Evolutionary conservation across 2,888 invertebrate species (phyloP).

Genomic region (Dasypolia templi): DNA sequence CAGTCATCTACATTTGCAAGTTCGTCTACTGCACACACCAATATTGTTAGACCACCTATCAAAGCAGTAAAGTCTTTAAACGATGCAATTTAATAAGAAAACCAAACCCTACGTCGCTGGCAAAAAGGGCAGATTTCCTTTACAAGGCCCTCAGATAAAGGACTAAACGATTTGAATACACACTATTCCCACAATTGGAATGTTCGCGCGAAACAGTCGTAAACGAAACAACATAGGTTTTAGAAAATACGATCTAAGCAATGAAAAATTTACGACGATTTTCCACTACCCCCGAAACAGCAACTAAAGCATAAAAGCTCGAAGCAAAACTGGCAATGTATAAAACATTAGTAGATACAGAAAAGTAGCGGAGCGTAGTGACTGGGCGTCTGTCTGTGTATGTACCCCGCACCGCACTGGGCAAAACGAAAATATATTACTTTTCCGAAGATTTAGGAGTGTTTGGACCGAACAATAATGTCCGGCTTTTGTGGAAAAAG

Average conservation of each 20-base stretch:
- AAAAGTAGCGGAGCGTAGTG: slow-evolving; percentile 82
- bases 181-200: slow-evolving; percentile 76
- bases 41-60: slow-evolving; percentile 68
- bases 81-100: slow-evolving; percentile 25
- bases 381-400: slow-evolving; percentile 72
- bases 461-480: slow-evolving; percentile 91
- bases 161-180: slow-evolving; percentile 58
- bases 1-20: slow-evolving; percentile 82
- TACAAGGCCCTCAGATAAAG: slow-evolving; percentile 48
- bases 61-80: slow-evolving; percentile 50
- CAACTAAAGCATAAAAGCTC: slow-evolving; percentile 71
- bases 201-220: slow-evolving; percentile 78
- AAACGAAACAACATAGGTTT: slow-evolving; percentile 78
- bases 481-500: slow-evolving; percentile 91
- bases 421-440: slow-evolving; percentile 91
- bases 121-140: slow-evolving; percentile 56
- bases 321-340: slow-evolving; percentile 81
- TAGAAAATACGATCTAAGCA: slow-evolving; percentile 78
- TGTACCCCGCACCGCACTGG: slow-evolving; percentile 87
- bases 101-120: slow-evolving; percentile 41
- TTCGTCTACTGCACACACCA: slow-evolving; percentile 79
- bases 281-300: slow-evolving; percentile 75
- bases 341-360: slow-evolving; percentile 89
- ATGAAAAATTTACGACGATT: slow-evolving; percentile 76
- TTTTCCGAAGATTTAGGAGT: slow-evolving; percentile 91